Base-by-base conservation (phyloP, 2,888 invertebrate genomes). In the Lingula anatina region DNA sequence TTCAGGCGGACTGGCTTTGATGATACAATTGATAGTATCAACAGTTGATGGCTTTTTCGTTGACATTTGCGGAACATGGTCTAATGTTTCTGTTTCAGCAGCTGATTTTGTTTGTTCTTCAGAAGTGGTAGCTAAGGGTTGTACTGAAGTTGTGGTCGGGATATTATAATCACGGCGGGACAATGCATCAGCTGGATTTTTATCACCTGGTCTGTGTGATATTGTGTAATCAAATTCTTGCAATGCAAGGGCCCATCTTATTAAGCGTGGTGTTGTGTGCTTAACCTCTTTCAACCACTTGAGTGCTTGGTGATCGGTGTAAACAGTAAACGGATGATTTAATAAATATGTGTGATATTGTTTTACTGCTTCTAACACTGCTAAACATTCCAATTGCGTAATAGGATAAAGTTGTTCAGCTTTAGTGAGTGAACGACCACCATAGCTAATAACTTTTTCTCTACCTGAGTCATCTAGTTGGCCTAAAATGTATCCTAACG, bases 261-360 rank as follows among this genome's bases (percentile, higher is more conserved):
- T 50, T 9, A 58, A 9, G 9, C 56, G 45, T 24, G 48, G 50
- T 20, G 44, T 51, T 12, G 50, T 27, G 15, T 50, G 43, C 43
- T 50, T 50, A 25, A 38, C 35, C 5, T 40, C 27, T 15, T 47
- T 52, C 3, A 58, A 28, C 35, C 39, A 48, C 27, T 39, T 50
- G 0, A 57, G 44, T 9, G 57, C 50, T 26, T 50, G 45, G 46
- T 61, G 57, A 37, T 61, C 61, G 15, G 61, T 61, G 9, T 42
- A 27, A 27, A 57, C 42, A 0, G 36, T 50, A 28, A 61, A 61
- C 5, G 45, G 21, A 5, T 39, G 41, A 21, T 50, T 48, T 9
- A 46, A 53, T 31, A 59, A 37, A 39, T 56, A 61, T 5, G 47
- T n/a, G 23, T 55, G 52, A 27, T 49, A 59, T 25, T 49, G 20